Evolutionary conservation across 2,113 vertebrate species (phyloP).

Genomic region (Macquaria australasica): DNA sequence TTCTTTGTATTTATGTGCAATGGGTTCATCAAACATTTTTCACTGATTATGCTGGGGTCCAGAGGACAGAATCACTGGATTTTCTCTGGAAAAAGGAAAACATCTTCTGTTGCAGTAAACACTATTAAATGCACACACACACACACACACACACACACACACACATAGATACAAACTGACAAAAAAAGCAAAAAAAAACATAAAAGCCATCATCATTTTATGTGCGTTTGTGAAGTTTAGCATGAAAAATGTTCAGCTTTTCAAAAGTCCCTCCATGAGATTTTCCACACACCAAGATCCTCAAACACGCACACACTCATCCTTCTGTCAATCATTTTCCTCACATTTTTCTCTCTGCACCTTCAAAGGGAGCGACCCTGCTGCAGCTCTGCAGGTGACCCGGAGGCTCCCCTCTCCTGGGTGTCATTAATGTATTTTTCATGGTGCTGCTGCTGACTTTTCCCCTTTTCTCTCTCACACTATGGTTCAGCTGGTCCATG

Average conservation of each 20-base stretch:
- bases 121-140: not conserved
- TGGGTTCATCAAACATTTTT: too few species aligned
- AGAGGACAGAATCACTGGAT: too few species aligned
- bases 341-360: not conserved
- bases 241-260: not conserved
- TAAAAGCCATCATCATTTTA: not conserved
- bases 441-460: constrained; percentile 32
- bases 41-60: too few species aligned
- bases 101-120: too few species aligned
- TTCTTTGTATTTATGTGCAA: too few species aligned
- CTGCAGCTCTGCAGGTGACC: constrained; percentile 1
- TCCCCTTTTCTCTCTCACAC: constrained; percentile 6
- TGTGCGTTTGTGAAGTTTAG: not conserved
- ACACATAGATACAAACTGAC: not conserved
- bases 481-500: constrained; percentile 17
- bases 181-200: not conserved
- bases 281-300: not conserved
- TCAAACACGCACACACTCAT: not conserved
- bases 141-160: too few species aligned
- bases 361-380: constrained; percentile 18
- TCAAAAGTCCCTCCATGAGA: not conserved
- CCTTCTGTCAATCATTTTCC: not conserved
- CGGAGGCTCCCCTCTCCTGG: not conserved
- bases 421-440: constrained; percentile 62
- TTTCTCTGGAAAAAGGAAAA: too few species aligned